phyloP scores from a whole-genome alignment of 2,888 invertebrate genomes.

The Bembecia ichneumoniformis region DNA sequence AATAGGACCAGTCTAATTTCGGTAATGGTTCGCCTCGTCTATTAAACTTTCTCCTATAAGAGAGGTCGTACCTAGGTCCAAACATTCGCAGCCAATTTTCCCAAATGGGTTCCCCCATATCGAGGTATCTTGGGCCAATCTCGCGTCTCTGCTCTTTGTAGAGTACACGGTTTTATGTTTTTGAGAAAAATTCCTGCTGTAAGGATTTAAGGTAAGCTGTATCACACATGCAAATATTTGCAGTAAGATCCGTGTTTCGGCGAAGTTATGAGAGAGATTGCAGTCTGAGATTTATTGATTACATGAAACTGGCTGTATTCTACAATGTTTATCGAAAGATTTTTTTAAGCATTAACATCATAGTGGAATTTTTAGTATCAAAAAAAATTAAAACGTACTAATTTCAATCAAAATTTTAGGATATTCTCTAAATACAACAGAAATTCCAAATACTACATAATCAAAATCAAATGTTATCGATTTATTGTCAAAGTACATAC shows the following conservation, averaged over 20 bases:
- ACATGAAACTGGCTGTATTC: neutral
- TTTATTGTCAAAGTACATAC: no score
- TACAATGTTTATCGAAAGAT: no score
- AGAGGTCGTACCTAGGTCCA: neutral
- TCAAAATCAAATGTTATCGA: no score
- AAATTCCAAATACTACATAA: no score
- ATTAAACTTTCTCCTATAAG: conserved; percentile 7
- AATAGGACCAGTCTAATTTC: conserved; percentile 6
- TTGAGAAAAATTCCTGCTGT: conserved; percentile 7
- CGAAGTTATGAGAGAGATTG: neutral
- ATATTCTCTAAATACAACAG: no score
- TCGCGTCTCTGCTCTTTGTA: conserved; percentile 10
- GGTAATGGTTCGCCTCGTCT: conserved; percentile 8
- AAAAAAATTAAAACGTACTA: no score
- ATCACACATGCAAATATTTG: conserved; percentile 25
- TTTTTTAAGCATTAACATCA: no score
- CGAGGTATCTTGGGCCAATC: conserved; percentile 13
- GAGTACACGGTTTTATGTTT: conserved; percentile 16
- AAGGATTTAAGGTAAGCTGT: conserved; percentile 11
- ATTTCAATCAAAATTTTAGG: no score
- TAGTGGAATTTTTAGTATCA: no score
- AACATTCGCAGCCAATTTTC: conserved; percentile 26
- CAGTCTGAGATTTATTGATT: neutral
- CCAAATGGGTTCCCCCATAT: conserved; percentile 24
- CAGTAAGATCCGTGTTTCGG: conserved; percentile 9